Percentiles rank a stretch among this genome's conserved stretches.
These are phyloP conservation scores for Nesometra sesokonis DNA, from an alignment of 35 echinoderm and acorn worm species.

Conservation along the genomic window DNA sequence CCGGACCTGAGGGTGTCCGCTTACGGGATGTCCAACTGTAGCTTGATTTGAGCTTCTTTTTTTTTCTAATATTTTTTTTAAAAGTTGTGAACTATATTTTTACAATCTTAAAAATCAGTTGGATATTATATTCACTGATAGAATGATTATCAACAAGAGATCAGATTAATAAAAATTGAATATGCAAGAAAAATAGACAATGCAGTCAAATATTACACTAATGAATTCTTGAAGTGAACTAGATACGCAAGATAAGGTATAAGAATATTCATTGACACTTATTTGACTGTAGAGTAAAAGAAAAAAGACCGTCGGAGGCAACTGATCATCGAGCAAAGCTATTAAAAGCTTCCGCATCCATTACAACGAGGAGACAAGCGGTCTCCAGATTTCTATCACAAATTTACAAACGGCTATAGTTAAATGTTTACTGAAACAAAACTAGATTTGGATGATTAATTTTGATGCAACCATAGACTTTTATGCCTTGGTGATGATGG, in stretches of 20 bases:
- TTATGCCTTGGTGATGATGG: neutral
- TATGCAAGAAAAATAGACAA: neutral
- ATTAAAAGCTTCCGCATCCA: neutral
- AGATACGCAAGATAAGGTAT: neutral
- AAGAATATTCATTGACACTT: neutral
- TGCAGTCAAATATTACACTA: neutral
- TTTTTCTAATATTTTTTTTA: too few species aligned
- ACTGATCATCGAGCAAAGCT: neutral
- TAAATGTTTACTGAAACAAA: neutral
- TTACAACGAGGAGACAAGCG: neutral
- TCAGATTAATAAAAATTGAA: too few species aligned
- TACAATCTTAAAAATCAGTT: too few species aligned
- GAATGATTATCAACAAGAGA: too few species aligned
- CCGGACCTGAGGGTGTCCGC: too few species aligned
- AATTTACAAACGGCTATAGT: neutral
- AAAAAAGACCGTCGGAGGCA: neutral
- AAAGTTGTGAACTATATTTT: too few species aligned
- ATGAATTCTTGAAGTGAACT: neutral
- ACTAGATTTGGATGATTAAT: neutral
- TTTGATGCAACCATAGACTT: neutral
- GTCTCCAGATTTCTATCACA: neutral
- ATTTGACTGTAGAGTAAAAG: neutral
- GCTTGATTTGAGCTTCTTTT: too few species aligned
- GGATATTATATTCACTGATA: too few species aligned
- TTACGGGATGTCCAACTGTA: too few species aligned